A percentile compares a stretch with the other conserved stretches of the same genome.
Conservation (phyloP, 2,113 vertebrate species). For the Aix galericulata region DNA sequence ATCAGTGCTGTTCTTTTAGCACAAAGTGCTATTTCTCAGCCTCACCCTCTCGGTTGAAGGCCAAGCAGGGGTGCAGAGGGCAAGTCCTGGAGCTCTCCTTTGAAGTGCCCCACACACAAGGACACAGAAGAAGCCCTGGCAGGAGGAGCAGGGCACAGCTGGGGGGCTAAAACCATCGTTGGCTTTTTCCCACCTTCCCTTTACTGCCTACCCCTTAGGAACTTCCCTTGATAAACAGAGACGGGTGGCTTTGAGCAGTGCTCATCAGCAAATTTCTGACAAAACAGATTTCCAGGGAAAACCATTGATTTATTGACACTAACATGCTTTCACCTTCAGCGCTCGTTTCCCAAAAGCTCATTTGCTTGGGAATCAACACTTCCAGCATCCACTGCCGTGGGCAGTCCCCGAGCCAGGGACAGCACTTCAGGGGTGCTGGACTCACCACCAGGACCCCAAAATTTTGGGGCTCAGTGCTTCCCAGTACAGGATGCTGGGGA, state of each 20-base stretch:
- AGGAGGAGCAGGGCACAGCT: neutral
- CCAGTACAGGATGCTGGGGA: neutral
- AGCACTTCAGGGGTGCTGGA: neutral
- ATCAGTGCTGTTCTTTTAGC: neutral
- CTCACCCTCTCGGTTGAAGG: neutral
- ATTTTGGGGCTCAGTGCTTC: neutral
- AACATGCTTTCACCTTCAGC: neutral
- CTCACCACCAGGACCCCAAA: fast-evolving
- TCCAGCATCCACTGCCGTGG: neutral
- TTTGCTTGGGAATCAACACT: neutral
- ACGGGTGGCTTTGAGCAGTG: neutral
- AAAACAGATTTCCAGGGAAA: neutral
- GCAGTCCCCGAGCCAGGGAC: neutral
- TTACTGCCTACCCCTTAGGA: neutral
- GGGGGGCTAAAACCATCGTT: neutral
- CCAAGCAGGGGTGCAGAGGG: neutral
- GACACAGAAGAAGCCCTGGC: neutral
- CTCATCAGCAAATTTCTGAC: neutral
- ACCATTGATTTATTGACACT: neutral
- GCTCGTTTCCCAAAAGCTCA: neutral
- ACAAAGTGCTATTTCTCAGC: neutral
- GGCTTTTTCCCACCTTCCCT: neutral
- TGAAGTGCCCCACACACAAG: neutral
- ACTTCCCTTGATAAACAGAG: neutral
- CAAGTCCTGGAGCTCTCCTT: neutral